Percentiles rank a stretch among this genome's conserved stretches.
Conservation (phyloP, 2,888 invertebrate species). For the Catotricha subobsoleta region DNA sequence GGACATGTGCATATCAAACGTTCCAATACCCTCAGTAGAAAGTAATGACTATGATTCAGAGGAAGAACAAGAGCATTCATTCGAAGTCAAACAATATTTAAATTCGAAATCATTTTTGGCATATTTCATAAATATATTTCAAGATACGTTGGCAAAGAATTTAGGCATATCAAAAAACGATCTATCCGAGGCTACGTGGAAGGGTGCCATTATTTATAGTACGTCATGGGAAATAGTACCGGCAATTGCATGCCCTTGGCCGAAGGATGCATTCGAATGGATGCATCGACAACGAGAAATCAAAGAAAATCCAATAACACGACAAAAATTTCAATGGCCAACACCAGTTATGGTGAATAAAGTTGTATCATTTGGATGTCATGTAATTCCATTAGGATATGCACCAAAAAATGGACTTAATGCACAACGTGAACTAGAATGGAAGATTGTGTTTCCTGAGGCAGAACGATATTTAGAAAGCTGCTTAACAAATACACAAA, state of each 20-base stretch:
- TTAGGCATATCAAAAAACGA: conserved; percentile 38
- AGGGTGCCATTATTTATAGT: conserved; percentile 50
- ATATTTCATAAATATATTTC: conserved; percentile 47
- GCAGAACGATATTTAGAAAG: conserved; percentile 59
- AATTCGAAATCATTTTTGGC: conserved; percentile 49
- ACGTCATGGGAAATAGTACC: conserved; percentile 49
- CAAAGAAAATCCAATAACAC: conserved; percentile 37
- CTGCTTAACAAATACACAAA: conserved; percentile 49
- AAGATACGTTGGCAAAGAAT: conserved; percentile 36
- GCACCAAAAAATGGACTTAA: conserved; percentile 42
- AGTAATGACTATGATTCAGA: conserved; percentile 12
- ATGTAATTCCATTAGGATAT: conserved; percentile 52
- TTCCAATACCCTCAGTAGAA: conserved; percentile 15
- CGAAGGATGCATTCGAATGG: conserved; percentile 51
- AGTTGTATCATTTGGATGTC: conserved; percentile 45
- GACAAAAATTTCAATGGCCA: conserved; percentile 49
- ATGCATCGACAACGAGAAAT: conserved; percentile 38
- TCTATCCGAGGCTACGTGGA: conserved; percentile 37
- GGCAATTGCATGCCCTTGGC: conserved; percentile 53
- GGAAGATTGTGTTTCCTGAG: conserved; percentile 60
- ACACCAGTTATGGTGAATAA: conserved; percentile 45
- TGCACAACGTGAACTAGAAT: conserved; percentile 47
- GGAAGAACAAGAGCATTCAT: conserved; percentile 12
- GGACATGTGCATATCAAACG: conserved; percentile 19
- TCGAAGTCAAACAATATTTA: conserved; percentile 31